A percentile compares a stretch with the other conserved stretches of the same genome.
phyloP scores from a whole-genome alignment of 2,888 invertebrate species.

The Agriopis marginaria region DNA sequence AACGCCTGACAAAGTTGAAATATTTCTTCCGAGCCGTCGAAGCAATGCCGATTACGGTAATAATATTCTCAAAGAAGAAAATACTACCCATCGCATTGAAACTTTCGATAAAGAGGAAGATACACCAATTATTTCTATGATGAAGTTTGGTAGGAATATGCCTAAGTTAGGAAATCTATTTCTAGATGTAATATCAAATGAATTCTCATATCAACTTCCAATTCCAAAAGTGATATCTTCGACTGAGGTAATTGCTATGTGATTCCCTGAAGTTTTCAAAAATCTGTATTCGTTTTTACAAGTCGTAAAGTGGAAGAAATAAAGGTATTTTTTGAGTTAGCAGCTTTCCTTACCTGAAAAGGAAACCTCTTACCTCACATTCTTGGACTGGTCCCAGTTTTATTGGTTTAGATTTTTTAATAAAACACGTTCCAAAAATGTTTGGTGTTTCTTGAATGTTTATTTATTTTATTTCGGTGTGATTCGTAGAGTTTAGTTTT shows the following conservation, averaged over 20 bases:
- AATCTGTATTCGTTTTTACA: neutral
- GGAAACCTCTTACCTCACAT: conserved; percentile 6
- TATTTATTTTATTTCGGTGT: no score
- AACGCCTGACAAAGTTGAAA: conserved; percentile 63
- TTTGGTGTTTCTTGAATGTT: neutral
- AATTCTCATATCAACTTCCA: conserved; percentile 49
- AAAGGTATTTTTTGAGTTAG: conserved; percentile 1
- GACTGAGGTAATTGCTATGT: conserved; percentile 11
- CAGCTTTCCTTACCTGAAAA: neutral
- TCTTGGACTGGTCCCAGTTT: neutral
- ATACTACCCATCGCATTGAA: neutral
- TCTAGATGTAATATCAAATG: conserved; percentile 57
- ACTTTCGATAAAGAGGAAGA: conserved; percentile 40
- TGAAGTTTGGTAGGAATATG: conserved; percentile 60
- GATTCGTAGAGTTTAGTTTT: no score
- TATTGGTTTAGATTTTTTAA: conserved; percentile 18
- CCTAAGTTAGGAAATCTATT: conserved; percentile 65
- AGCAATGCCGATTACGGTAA: conserved; percentile 34
- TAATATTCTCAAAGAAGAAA: conserved; percentile 36
- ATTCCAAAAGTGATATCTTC: conserved; percentile 11
- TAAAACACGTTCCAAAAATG: conserved; percentile 19
- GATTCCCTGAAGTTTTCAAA: conserved; percentile 1
- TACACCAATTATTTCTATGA: conserved; percentile 48
- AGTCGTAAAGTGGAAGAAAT: neutral
- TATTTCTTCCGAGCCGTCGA: conserved; percentile 49